Base-by-base conservation (phyloP, 2,113 vertebrate genomes). In the Beaufortia kweichowensis region DNA sequence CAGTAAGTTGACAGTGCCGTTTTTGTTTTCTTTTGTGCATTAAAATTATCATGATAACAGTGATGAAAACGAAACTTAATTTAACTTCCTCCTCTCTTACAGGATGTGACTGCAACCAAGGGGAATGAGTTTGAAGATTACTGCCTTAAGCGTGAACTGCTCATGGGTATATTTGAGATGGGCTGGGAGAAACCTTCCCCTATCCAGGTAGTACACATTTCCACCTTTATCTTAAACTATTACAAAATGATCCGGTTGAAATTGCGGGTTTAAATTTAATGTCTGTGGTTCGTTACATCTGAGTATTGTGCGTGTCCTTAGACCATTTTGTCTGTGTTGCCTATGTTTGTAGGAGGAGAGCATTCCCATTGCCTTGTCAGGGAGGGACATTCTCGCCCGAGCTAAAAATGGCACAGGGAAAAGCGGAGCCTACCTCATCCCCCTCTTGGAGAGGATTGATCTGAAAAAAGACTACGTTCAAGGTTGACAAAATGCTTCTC, bases 131-230 rank as follows among this genome's bases (percentile, higher is more conserved):
- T 93, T 88, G 92, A 93, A 85, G 92, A 93, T 84, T 93, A 93
- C 79, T 93, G 92, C 84, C 89, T 93, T 53, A 93, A 93, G 81
- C 87, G 92, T 71, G 92, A 93, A 79, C 88, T 93, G 60, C 87
- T 93, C 81, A 93, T 93, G 92, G 92, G 92, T 74, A 92, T 93
- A 80, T 93, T 93, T 70, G 92, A 93, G 83, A 93, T 93, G 92
- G 92, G 92, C 28, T 93, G 91, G 92, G 92, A 93, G 87, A 93
- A 93, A 76, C 92, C 92, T 1, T 93, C 92, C 11, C 92, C 92
- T 17, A 91, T 93, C 71, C 92, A 93, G 91, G 92, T 92, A 85
- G 0, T 59, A 21, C 33, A 31, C 4, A 19, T 43, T 31, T 57
- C 43, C 4, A 55, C n/a, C n/a, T n/a, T 53, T 9, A 6, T 53